Conservation (phyloP, 1,140 invertebrate genomes). For the Octopus sinensis region DNA sequence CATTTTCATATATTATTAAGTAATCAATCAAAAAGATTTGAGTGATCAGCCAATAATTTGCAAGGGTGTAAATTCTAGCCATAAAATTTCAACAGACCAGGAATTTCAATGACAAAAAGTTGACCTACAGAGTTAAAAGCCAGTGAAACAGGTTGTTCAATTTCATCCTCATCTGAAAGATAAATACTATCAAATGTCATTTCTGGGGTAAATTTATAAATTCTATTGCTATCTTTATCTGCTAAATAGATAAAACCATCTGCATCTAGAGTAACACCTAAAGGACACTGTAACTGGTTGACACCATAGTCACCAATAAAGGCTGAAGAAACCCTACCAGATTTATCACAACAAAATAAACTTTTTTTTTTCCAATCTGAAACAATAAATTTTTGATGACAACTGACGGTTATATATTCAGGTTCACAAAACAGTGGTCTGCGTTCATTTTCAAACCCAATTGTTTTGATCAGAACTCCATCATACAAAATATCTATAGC, state of each 20-base stretch:
- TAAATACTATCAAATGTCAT: neutral
- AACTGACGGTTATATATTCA: neutral
- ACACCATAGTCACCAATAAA: neutral
- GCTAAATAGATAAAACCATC: slow-evolving; percentile 1
- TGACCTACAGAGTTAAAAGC: neutral
- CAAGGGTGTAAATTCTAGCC: neutral
- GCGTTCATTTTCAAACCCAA: neutral
- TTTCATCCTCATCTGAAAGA: neutral
- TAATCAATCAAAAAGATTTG: too few relatives aligned
- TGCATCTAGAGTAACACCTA: neutral
- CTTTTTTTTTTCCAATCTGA: slow-evolving; percentile 10
- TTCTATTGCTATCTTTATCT: neutral
- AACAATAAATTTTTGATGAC: neutral
- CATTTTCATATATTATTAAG: too few relatives aligned
- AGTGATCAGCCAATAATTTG: too few relatives aligned
- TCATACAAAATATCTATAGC: neutral
- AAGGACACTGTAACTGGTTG: neutral
- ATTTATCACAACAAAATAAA: neutral
- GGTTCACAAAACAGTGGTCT: neutral
- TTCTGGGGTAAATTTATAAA: neutral
- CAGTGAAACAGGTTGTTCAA: neutral
- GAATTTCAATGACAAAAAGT: neutral
- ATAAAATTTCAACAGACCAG: neutral
- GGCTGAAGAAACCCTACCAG: neutral
- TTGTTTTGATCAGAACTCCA: neutral